Percentiles rank a stretch among this genome's conserved stretches.
These are phyloP conservation scores for Drosophila ananassae DNA, from an alignment of 1,140 invertebrate species.

Conservation along the genomic window DNA sequence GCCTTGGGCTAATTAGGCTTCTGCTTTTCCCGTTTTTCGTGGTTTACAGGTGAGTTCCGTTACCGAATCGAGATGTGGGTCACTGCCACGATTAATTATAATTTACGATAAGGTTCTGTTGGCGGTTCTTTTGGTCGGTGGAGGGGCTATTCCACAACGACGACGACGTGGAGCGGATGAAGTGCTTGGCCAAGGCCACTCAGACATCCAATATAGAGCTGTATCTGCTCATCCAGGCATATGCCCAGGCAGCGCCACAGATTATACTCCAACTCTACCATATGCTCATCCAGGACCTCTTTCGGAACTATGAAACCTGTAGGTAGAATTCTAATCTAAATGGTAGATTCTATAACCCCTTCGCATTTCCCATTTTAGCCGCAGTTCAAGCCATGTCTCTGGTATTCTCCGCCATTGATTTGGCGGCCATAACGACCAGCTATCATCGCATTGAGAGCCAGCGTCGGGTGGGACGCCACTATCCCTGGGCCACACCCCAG, in stretches of 20 bases:
- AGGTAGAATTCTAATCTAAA: slow-evolving; percentile 10
- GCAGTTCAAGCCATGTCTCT: slow-evolving; percentile 87
- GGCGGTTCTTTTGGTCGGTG: slow-evolving; percentile 89
- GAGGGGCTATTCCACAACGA: slow-evolving; percentile 87
- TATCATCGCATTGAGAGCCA: slow-evolving; percentile 91
- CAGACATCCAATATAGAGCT: slow-evolving; percentile 88
- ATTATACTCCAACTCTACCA: slow-evolving; percentile 87
- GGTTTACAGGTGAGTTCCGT: slow-evolving; percentile 87
- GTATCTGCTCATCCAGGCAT: slow-evolving; percentile 90
- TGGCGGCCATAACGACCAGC: slow-evolving; percentile 88
- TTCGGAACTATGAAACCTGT: slow-evolving; percentile 79
- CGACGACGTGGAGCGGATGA: slow-evolving; percentile 86
- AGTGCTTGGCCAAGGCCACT: slow-evolving; percentile 86
- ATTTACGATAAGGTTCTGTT: slow-evolving; percentile 85
- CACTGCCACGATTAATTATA: background rate
- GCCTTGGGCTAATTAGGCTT: slow-evolving; percentile 84
- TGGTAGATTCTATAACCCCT: background rate
- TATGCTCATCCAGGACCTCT: slow-evolving; percentile 85
- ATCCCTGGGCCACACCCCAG: slow-evolving; percentile 87
- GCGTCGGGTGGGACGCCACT: slow-evolving; percentile 88
- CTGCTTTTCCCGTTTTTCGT: slow-evolving; percentile 88
- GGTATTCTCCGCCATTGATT: slow-evolving; percentile 87
- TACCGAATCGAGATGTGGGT: background rate
- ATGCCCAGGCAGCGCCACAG: slow-evolving; percentile 89
- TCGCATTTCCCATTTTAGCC: slow-evolving; percentile 84